Evolutionary conservation across 1,140 invertebrate genomes (phyloP), one percentile per base, ranked within the genome.

Genomic region (Adelges cooleyi): DNA sequence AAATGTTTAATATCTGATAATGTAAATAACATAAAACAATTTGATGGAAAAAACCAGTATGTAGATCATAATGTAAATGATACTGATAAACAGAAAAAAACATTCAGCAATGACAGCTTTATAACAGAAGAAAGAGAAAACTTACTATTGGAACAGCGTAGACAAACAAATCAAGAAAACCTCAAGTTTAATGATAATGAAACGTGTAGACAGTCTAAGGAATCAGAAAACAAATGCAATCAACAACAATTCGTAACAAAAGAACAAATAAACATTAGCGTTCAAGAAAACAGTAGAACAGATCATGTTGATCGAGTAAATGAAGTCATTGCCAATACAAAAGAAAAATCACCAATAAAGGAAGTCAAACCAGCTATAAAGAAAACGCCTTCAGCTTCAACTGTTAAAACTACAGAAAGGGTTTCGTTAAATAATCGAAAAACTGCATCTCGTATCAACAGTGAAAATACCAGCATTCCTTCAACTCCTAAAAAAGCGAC

Each of bases 281-380:
- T 33, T 33, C 29, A 33, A 33, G 29, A 33, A 33, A 6, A 6
- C 29, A 11, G 11, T 11, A 5, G 11, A 33, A 33, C 29, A 33
- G 11, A 33, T 33, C 5, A 33, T 6, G 11, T 6, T 6, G 29
- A 33, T 33, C 29, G 29, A 6, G 29, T 11, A 6, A 11, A 33
- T 33, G 29, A 33, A 33, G 29, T 33, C 15, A 42, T 46, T 48
- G 10, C 3, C 3, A 33, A 4, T 20, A 48, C 38, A 3, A 62
- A 33, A 22, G 56, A 62, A 62, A 62, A 62, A 33, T 62, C 56
- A 9, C 56, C 56, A 15, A 13, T n/a, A 48, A 62, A 62, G 33
- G 40, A 62, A 5, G 18, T 15, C 11, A 46, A 62, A 46, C n/a
- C 40, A 2, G 11, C 22, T 20, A 17, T 11, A 17, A 62, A 62